Conservation (phyloP, 2,113 vertebrate species). For the Monopterus albus region DNA sequence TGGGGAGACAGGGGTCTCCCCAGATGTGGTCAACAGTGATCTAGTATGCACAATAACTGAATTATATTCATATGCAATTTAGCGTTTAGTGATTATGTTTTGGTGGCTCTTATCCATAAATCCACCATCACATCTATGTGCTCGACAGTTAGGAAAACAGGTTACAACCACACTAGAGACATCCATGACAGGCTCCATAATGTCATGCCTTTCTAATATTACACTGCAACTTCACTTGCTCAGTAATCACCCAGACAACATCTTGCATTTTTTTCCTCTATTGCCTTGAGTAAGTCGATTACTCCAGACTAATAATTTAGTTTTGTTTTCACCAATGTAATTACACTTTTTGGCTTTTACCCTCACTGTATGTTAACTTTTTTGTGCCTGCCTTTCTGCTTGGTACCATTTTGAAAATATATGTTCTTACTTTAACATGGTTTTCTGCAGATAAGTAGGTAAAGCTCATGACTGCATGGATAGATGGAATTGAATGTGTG, state of each 20-base stretch:
- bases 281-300: background rate
- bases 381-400: too few species aligned
- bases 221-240: background rate
- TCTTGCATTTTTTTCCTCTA: too few species aligned
- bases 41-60: constrained; percentile 14
- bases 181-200: background rate
- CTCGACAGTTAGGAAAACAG: background rate
- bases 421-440: too few species aligned
- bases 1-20: constrained; percentile 19
- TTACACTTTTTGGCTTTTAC: too few species aligned
- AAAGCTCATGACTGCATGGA: too few species aligned
- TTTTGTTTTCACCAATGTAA: too few species aligned
- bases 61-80: constrained; percentile 17
- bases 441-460: too few species aligned
- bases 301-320: too few species aligned
- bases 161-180: background rate
- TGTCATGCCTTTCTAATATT: background rate
- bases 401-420: too few species aligned
- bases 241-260: background rate
- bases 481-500: too few species aligned
- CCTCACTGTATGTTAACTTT: too few species aligned
- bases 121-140: background rate
- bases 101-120: too few species aligned
- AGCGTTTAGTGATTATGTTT: constrained; percentile 8
- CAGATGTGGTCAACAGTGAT: constrained; percentile 36